Percentiles rank a stretch among this genome's conserved stretches.
phyloP scores from a whole-genome alignment of 2,113 vertebrate genomes.

The Glaucidium brasilianum region DNA sequence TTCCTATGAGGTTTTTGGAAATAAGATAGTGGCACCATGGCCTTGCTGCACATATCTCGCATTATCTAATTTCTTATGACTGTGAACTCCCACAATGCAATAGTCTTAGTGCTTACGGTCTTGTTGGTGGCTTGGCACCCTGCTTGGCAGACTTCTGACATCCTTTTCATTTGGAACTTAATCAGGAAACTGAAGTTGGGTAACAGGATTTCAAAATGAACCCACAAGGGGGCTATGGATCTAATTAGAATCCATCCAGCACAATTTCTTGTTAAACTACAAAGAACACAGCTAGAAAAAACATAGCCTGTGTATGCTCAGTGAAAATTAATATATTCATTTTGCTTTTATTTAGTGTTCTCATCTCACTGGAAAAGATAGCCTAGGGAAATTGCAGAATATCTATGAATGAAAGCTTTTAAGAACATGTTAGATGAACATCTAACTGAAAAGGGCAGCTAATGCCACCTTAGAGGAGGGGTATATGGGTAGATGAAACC shows the following conservation, averaged over 20 bases:
- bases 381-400: neutral
- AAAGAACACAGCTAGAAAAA: neutral
- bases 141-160: neutral
- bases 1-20: neutral
- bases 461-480: neutral
- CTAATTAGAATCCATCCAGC: neutral
- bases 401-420: neutral
- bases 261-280: neutral
- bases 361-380: neutral
- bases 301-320: neutral
- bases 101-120: neutral
- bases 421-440: neutral
- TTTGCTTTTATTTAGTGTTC: neutral
- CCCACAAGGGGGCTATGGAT: rapidly evolving
- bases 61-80: neutral
- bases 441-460: neutral
- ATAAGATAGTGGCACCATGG: neutral
- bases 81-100: neutral
- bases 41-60: neutral
- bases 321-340: neutral
- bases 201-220: neutral
- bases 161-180: neutral
- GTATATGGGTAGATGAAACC: neutral
- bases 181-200: neutral
- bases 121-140: neutral